phyloP scores from a whole-genome alignment of 2,888 invertebrate species.

The Schrankia costaestrigalis region DNA sequence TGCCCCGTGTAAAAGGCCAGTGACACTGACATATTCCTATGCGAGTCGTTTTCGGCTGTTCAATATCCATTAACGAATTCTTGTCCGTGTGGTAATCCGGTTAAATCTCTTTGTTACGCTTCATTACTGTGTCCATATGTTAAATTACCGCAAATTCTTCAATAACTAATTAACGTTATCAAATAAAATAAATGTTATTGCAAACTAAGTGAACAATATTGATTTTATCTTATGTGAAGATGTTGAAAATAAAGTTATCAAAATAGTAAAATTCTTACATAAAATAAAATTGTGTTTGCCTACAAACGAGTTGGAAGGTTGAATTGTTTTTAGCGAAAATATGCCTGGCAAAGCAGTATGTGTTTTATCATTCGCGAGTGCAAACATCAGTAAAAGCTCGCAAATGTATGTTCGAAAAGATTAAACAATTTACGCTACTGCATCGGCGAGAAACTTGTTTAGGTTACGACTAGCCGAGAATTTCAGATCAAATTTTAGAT shows the following conservation, averaged over 20 bases:
- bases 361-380: conserved; percentile 63
- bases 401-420: conserved; percentile 44
- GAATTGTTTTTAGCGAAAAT: conserved; percentile 53
- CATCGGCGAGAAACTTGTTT: conserved; percentile 34
- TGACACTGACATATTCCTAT: conserved; percentile 22
- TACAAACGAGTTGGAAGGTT: conserved; percentile 27
- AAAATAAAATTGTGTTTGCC: conserved; percentile 37
- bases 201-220: no score
- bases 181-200: no score
- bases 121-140: no score
- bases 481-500: conserved; percentile 21
- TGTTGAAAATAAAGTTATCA: no score
- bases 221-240: no score
- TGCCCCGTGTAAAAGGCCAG: conserved; percentile 23
- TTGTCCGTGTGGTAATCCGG: no score
- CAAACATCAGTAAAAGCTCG: conserved; percentile 56
- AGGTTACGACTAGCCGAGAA: conserved; percentile 25
- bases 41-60: conserved; percentile 27
- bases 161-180: no score
- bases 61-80: conserved; percentile 23
- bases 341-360: conserved; percentile 50
- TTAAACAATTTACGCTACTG: conserved; percentile 48
- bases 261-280: no score
- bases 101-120: no score
- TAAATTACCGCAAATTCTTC: no score